Conservation (phyloP, 2,113 vertebrate genomes). For the Melanostigma gelatinosum region DNA sequence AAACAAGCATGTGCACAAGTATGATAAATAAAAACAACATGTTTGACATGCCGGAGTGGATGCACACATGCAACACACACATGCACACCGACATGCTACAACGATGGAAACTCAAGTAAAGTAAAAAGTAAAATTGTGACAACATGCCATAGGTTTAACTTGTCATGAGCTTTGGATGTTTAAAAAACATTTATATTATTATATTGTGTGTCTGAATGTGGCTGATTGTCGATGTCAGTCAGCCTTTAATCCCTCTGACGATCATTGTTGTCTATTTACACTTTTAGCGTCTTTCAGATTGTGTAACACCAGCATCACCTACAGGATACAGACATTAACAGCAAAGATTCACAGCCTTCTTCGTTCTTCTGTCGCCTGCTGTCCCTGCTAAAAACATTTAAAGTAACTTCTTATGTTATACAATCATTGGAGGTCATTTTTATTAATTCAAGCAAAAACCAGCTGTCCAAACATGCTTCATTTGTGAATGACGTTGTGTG, state of each 20-base stretch:
- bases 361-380: not conserved
- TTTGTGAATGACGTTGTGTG: not conserved
- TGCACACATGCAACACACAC: not conserved
- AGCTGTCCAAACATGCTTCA: not conserved
- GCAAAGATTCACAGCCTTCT: conserved; percentile 4
- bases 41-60: conserved; percentile 31
- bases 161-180: not conserved
- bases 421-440: not conserved
- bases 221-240: conserved; percentile 12
- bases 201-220: not conserved
- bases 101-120: not conserved
- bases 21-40: conserved; percentile 9
- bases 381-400: not conserved
- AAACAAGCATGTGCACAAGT: conserved; percentile 25
- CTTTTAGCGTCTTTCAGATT: not conserved
- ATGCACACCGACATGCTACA: not conserved
- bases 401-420: not conserved
- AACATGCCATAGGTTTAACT: not conserved
- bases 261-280: conserved; percentile 7
- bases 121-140: not conserved
- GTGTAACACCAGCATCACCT: conserved; percentile 68
- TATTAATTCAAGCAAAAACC: not conserved
- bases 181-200: not conserved
- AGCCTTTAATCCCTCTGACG: conserved; percentile 12
- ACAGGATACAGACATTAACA: conserved; percentile 43